Conservation (phyloP, 2,888 invertebrate genomes). For the Tenthredo distinguenda region DNA sequence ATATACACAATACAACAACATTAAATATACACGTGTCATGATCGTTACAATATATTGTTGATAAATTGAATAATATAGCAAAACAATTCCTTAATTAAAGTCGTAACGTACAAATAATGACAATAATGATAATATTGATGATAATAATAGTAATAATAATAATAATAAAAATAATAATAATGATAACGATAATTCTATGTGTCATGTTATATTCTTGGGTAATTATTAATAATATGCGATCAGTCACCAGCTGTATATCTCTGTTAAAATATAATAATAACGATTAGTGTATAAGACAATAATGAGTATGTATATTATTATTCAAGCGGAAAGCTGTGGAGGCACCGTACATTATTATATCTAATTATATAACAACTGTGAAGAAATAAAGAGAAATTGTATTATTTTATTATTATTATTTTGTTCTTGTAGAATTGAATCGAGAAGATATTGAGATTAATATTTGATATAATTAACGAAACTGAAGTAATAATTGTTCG, state of each 20-base stretch:
- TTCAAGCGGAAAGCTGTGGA: constrained; percentile 14
- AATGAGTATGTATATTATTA: constrained; percentile 12
- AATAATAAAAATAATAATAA: constrained; percentile 31
- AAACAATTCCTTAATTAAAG: neutral
- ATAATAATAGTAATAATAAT: constrained; percentile 40
- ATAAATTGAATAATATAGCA: constrained; percentile 19
- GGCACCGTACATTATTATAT: constrained; percentile 10
- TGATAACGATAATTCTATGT: constrained; percentile 35
- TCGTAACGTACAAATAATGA: constrained; percentile 15
- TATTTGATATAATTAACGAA: neutral
- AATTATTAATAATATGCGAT: constrained; percentile 19
- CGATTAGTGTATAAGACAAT: constrained; percentile 2
- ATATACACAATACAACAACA: constrained; percentile 33
- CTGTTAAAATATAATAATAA: constrained; percentile 34
- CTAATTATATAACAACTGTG: neutral
- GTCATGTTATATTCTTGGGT: constrained; percentile 41
- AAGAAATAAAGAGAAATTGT: neutral
- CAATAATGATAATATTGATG: constrained; percentile 11
- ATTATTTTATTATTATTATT: neutral
- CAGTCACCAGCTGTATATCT: constrained; percentile 41
- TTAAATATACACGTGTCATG: constrained; percentile 32
- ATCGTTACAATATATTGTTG: neutral
- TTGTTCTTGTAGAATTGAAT: neutral
- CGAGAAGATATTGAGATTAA: neutral
- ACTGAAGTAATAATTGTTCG: neutral